Evolutionary conservation across 2,888 invertebrate species (phyloP).

Genomic region (Bugula neritina): DNA sequence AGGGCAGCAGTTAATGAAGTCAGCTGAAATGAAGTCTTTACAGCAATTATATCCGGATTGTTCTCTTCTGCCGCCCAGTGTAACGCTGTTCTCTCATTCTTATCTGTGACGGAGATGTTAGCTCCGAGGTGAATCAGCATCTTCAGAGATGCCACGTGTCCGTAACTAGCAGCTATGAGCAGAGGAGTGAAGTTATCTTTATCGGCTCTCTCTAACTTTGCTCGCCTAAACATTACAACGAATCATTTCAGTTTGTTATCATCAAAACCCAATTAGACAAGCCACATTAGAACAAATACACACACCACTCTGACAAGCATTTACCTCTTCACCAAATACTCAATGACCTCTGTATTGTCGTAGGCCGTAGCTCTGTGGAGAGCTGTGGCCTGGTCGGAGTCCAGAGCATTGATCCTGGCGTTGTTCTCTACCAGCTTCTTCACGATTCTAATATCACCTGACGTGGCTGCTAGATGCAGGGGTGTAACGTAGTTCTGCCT

Average conservation of each 20-base stretch:
- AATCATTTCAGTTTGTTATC: not conserved
- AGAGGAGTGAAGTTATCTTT: constrained; percentile 54
- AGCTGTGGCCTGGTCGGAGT: constrained; percentile 53
- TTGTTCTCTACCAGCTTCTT: constrained; percentile 44
- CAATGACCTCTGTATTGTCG: constrained; percentile 50
- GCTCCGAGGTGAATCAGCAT: constrained; percentile 50
- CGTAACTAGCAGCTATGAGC: constrained; percentile 52
- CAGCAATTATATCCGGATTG: constrained; percentile 33
- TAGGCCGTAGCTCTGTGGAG: constrained; percentile 53
- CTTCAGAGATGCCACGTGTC: constrained; percentile 49
- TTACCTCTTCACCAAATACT: constrained; percentile 48
- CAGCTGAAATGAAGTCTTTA: too few species aligned
- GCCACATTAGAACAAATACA: too few species aligned
- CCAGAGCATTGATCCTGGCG: constrained; percentile 53
- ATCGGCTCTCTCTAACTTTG: constrained; percentile 49
- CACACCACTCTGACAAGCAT: too few species aligned
- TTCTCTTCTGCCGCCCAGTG: constrained; percentile 54
- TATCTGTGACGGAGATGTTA: constrained; percentile 50
- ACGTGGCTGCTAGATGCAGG: constrained; percentile 67
- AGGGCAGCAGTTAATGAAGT: too few species aligned
- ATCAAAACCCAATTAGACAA: not conserved
- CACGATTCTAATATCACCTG: constrained; percentile 46
- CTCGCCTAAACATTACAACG: constrained; percentile 40
- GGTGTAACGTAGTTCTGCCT: constrained; percentile 72
- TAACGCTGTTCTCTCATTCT: constrained; percentile 54